Evolutionary conservation across 2,797 vertebrate genomes (phyloP).

Genomic region (Phoebastria nigripes): DNA sequence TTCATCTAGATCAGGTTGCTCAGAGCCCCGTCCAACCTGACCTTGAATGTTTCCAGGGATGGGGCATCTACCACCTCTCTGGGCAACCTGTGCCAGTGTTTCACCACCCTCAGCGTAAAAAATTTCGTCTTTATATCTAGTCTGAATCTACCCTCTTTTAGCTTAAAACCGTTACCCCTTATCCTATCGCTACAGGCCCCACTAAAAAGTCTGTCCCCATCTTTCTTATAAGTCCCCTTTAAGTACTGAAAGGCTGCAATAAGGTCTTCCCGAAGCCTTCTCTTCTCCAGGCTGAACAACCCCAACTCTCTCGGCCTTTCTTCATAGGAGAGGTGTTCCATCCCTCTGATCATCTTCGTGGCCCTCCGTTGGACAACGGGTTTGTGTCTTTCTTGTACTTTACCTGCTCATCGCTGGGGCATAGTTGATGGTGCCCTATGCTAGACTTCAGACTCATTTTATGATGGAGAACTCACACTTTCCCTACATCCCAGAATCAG

Average conservation of each 20-base stretch:
- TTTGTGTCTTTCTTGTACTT: background rate
- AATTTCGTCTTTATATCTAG: background rate
- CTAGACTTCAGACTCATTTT: background rate
- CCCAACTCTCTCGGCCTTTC: background rate
- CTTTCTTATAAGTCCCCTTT: background rate
- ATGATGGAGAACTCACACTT: background rate
- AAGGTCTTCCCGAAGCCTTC: background rate
- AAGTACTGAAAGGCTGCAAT: background rate
- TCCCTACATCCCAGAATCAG: background rate
- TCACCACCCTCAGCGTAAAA: background rate
- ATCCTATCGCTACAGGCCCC: background rate
- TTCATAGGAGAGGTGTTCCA: background rate
- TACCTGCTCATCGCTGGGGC: background rate
- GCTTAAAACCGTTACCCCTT: background rate
- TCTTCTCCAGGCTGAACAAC: background rate
- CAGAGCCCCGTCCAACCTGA: background rate
- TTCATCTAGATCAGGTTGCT: background rate
- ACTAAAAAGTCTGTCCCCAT: background rate
- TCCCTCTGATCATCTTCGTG: fast-evolving
- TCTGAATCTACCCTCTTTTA: background rate
- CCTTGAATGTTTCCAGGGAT: background rate
- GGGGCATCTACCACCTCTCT: background rate
- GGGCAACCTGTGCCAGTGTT: background rate
- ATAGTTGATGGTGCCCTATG: fast-evolving
- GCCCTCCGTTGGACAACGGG: background rate